Conservation (phyloP, 2,113 vertebrate genomes). For the Trochalopteron elliotii region DNA sequence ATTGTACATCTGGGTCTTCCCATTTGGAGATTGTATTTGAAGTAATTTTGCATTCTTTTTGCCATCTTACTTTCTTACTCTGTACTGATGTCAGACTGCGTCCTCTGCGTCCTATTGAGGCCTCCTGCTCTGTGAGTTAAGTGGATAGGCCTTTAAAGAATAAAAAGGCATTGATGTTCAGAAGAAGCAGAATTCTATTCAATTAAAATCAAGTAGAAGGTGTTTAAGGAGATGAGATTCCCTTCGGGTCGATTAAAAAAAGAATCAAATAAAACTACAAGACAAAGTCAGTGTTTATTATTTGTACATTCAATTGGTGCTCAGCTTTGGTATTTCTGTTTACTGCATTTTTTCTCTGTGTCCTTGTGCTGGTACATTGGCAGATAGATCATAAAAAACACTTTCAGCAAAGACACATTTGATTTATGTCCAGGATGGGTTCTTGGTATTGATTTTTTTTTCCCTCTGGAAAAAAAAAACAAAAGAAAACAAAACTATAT, state of each 20-base stretch:
- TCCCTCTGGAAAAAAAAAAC: slow-evolving; percentile 23
- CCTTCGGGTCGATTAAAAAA: background rate
- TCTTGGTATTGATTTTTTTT: slow-evolving; percentile 74
- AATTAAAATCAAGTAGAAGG: slow-evolving; percentile 37
- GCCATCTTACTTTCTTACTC: background rate
- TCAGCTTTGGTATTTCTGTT: slow-evolving; percentile 62
- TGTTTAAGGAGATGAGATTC: slow-evolving; percentile 14
- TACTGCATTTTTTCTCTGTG: slow-evolving; percentile 26
- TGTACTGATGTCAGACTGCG: background rate
- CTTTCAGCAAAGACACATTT: slow-evolving; percentile 71
- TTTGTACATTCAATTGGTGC: background rate
- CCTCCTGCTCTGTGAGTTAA: slow-evolving; percentile 16
- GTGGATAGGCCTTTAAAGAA: slow-evolving; percentile 18
- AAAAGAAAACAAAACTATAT: slow-evolving; percentile 60
- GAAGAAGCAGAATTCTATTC: background rate
- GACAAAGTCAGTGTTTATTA: slow-evolving; percentile 30
- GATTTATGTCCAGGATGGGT: slow-evolving; percentile 73
- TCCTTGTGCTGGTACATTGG: slow-evolving; percentile 61
- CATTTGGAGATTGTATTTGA: slow-evolving; percentile 27
- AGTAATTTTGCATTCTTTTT: slow-evolving; percentile 14
- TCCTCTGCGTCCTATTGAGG: background rate
- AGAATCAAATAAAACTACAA: background rate
- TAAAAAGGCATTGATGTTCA: slow-evolving; percentile 30
- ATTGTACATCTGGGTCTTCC: slow-evolving; percentile 10
- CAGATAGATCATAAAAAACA: slow-evolving; percentile 74